Evolutionary conservation across 1,140 invertebrate species (phyloP), one percentile per base, ranked within the genome.

Genomic region (Rhopalosiphum padi): DNA sequence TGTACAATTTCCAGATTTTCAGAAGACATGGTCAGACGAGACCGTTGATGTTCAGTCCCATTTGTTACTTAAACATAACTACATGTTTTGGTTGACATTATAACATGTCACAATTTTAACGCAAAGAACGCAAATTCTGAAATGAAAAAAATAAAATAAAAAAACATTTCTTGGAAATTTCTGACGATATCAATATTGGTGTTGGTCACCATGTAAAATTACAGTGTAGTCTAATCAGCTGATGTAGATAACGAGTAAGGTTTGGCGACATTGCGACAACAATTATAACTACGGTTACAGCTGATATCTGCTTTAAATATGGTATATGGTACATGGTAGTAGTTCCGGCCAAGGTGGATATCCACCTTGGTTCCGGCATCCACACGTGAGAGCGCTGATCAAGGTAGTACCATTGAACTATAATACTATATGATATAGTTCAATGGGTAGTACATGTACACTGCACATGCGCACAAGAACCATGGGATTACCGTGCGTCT

Each of bases 41-140:
- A 98, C 98, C 98, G 94, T 96, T 99, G n/a, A 97, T 98, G 86
- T 99, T 99, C 97, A 96, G 99, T 95, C 48, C 51, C 91, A 93
- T 86, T 53, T 83, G 82, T 93, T 30, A 85, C 23, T 83, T 21
- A 85, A 41, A 93, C 35, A 41, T 60, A 90, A 43, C 53, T 37
- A 60, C 89, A 60, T 43, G 43, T 55, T 43, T 11, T 43, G 53
- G 23, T 60, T 41, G 37, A 90, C 53, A 60, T 60, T n/a, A 60
- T 30, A 21, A 37, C n/a, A 53, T 89, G 89, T 90, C 88, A 90
- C 43, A 43, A 48, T 91, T 82, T 82, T 82, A 51, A 93, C 35
- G 46, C n/a, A 9, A 53, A 93, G 77, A 85, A 93, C 68, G 77
- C 82, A 85, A 93, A 93, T 86, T 85, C 77, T 83, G 23, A 93